Evolutionary conservation across 2,797 vertebrate species (phyloP).

Genomic region (Oceanodroma leucorhoa): DNA sequence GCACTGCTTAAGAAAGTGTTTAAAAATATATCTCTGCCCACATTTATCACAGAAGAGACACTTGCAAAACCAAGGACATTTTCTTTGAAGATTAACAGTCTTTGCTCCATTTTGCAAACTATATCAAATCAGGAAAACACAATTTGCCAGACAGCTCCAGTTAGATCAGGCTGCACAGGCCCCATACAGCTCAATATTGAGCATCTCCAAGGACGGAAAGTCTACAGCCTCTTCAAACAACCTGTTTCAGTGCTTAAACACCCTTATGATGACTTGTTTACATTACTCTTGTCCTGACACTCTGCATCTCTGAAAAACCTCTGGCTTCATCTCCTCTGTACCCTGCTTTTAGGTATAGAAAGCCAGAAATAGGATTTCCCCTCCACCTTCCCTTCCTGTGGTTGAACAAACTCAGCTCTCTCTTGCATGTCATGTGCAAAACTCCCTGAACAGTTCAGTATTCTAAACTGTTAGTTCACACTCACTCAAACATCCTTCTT

Average conservation of each 20-base stretch:
- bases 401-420: neutral
- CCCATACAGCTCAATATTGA: neutral
- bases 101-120: neutral
- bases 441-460: neutral
- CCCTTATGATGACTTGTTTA: neutral
- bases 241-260: neutral
- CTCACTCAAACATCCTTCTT: neutral
- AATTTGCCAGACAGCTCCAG: accelerated
- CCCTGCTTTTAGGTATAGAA: neutral
- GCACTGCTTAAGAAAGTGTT: neutral
- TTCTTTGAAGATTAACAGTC: neutral
- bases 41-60: neutral
- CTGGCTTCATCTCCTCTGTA: neutral
- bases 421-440: accelerated
- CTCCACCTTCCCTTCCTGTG: neutral
- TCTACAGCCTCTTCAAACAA: neutral
- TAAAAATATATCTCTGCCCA: neutral
- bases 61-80: neutral
- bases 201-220: neutral
- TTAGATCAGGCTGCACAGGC: neutral
- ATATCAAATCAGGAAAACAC: neutral
- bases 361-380: neutral
- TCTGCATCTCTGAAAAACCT: neutral
- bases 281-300: neutral
- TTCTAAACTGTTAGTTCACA: too few species aligned